A percentile compares a stretch with the other conserved stretches of the same genome.
These are phyloP conservation scores for Stratiomys singularior DNA, from an alignment of 2,888 invertebrate genomes.

Conservation along the genomic window DNA sequence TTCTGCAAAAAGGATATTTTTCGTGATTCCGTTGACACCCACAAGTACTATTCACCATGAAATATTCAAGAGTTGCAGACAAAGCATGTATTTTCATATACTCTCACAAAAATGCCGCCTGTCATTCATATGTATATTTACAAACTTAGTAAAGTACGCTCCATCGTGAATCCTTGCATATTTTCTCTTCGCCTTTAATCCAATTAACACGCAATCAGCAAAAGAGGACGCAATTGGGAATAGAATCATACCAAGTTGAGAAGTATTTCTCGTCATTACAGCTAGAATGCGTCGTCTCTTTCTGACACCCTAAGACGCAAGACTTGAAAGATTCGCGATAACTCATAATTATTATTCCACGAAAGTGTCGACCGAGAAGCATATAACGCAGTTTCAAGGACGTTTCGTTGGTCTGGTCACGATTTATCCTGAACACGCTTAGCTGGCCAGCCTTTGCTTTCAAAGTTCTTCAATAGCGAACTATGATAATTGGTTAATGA, in stretches of 20 bases:
- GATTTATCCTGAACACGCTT: too few species aligned
- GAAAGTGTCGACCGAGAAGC: not conserved
- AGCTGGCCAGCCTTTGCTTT: too few species aligned
- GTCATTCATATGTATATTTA: not conserved
- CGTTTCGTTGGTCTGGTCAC: not conserved
- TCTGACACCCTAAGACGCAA: not conserved
- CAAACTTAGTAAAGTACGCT: not conserved
- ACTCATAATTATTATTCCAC: not conserved
- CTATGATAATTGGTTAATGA: constrained; percentile 5
- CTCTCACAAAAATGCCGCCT: too few species aligned
- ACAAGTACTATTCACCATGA: too few species aligned
- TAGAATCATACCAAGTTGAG: not conserved
- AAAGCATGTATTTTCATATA: too few species aligned
- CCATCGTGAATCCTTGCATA: not conserved
- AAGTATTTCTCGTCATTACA: not conserved
- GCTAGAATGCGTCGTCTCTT: not conserved
- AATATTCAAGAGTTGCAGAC: too few species aligned
- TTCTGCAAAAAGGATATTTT: too few species aligned
- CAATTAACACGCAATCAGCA: not conserved
- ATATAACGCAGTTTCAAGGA: not conserved
- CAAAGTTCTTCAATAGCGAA: not conserved
- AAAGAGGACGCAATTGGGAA: not conserved
- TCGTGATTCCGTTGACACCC: too few species aligned
- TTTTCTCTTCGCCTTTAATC: not conserved
- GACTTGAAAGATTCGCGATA: not conserved